These are phyloP conservation scores for Parauchenoglanis punctatus DNA, from an alignment of 2,797 vertebrate species.

Conservation along the genomic window DNA sequence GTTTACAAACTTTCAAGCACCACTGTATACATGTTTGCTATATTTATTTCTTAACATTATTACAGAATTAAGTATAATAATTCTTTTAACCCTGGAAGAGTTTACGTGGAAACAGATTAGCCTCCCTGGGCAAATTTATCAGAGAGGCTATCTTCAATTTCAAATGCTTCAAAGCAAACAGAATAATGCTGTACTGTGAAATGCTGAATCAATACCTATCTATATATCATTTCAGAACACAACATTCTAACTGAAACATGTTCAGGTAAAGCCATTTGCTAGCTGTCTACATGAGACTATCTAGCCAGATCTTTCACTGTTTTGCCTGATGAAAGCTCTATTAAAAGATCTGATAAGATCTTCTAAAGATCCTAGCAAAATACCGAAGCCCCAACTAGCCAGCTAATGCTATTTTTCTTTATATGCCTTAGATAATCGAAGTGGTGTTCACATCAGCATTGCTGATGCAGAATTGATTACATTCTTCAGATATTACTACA, in stretches of 20 bases:
- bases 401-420: no score
- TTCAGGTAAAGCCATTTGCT: neutral
- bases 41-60: neutral
- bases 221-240: neutral
- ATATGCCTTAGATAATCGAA: no score
- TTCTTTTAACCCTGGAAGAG: neutral
- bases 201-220: neutral
- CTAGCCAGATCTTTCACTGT: neutral
- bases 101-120: neutral
- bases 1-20: no score
- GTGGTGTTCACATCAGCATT: no score
- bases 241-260: neutral
- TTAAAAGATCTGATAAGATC: no score
- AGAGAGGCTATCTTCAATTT: neutral
- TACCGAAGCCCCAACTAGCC: no score
- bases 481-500: no score
- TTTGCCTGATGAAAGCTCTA: neutral
- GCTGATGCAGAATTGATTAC: no score
- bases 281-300: neutral
- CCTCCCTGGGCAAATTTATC: neutral
- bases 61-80: neutral
- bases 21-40: neutral
- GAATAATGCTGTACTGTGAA: neutral
- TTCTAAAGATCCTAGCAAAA: no score
- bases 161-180: neutral